These are phyloP conservation scores for Oscheius sp. DNA, from an alignment of 2,888 invertebrate genomes.

Conservation along the genomic window DNA sequence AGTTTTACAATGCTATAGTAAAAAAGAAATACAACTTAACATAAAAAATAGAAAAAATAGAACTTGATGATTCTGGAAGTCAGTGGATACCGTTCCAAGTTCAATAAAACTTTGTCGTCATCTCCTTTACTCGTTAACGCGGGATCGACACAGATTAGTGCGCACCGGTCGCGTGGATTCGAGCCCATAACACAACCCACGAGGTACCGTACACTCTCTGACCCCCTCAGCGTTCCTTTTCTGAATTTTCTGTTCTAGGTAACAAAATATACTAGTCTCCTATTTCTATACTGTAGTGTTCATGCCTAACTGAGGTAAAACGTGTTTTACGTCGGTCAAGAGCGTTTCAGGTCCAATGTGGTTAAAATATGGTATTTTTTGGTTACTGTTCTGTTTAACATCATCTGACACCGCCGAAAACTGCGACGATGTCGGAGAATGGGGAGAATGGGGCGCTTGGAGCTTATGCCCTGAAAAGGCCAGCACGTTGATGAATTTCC, in stretches of 20 bases:
- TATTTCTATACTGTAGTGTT: background rate
- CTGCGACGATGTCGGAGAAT: conserved; percentile 23
- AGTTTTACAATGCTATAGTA: no score
- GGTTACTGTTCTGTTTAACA: conserved; percentile 4
- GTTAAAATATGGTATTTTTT: conserved; percentile 14
- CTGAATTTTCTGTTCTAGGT: conserved; percentile 14
- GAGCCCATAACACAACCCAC: conserved; percentile 10
- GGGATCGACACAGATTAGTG: conserved; percentile 32
- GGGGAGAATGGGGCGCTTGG: conserved; percentile 35
- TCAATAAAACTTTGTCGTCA: conserved; percentile 14
- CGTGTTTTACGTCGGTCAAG: background rate
- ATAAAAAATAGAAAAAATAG: no score
- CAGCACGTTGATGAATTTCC: conserved; percentile 23
- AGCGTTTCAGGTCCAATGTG: conserved; percentile 14
- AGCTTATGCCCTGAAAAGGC: conserved; percentile 19
- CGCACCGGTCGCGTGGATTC: conserved; percentile 20
- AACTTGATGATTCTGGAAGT: no score
- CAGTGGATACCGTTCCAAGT: background rate
- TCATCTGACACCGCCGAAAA: background rate
- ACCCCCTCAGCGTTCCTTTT: conserved; percentile 2
- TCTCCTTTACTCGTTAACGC: conserved; percentile 31
- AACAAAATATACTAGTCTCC: conserved; percentile 11
- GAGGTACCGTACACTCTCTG: conserved; percentile 6
- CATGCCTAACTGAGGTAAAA: conserved; percentile 20
- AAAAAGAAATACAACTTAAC: no score